phyloP scores from a whole-genome alignment of 2,888 invertebrate species.

The Liodrosophila aerea region DNA sequence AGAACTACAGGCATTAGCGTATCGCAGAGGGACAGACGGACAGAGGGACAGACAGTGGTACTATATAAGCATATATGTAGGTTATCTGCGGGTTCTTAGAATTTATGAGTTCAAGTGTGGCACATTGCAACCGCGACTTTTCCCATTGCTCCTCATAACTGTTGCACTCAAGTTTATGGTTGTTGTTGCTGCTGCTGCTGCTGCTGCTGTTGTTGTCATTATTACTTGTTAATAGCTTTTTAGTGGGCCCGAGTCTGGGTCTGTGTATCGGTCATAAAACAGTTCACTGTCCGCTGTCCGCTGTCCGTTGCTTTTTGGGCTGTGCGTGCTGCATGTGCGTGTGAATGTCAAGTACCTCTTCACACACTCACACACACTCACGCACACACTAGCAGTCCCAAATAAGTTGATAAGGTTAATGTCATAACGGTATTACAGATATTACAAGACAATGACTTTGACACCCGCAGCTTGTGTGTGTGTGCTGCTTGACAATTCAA shows the following conservation, averaged over 20 bases:
- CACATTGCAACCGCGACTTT: slow-evolving; percentile 64
- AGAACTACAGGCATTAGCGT: slow-evolving; percentile 5
- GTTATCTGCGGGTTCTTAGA: slow-evolving; percentile 73
- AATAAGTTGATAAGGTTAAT: slow-evolving; percentile 66
- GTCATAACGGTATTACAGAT: slow-evolving; percentile 59
- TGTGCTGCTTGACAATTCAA: slow-evolving; percentile 29
- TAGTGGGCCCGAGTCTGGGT: slow-evolving; percentile 40
- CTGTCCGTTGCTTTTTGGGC: slow-evolving; percentile 24
- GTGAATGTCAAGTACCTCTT: slow-evolving; percentile 75
- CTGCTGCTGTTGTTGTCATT: slow-evolving; percentile 53
- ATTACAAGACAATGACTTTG: slow-evolving; percentile 64
- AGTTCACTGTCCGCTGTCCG: slow-evolving; percentile 28
- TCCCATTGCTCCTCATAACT: slow-evolving; percentile 36
- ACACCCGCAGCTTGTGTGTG: slow-evolving; percentile 61
- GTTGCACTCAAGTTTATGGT: slow-evolving; percentile 35
- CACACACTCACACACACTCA: slow-evolving; percentile 16
- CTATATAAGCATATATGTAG: slow-evolving; percentile 50
- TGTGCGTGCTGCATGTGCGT: slow-evolving; percentile 28
- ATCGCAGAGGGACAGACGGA: slow-evolving; percentile 5
- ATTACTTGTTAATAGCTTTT: slow-evolving; percentile 75
- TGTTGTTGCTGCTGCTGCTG: slow-evolving; percentile 14
- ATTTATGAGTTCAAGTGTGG: slow-evolving; percentile 77
- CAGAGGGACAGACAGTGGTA: background rate
- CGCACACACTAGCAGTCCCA: slow-evolving; percentile 2
- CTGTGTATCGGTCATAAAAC: slow-evolving; percentile 68